A percentile compares a stretch with the other conserved stretches of the same genome.
Evolutionary conservation across 1,140 invertebrate genomes (phyloP).

Genomic region (Halesus radiatus): DNA sequence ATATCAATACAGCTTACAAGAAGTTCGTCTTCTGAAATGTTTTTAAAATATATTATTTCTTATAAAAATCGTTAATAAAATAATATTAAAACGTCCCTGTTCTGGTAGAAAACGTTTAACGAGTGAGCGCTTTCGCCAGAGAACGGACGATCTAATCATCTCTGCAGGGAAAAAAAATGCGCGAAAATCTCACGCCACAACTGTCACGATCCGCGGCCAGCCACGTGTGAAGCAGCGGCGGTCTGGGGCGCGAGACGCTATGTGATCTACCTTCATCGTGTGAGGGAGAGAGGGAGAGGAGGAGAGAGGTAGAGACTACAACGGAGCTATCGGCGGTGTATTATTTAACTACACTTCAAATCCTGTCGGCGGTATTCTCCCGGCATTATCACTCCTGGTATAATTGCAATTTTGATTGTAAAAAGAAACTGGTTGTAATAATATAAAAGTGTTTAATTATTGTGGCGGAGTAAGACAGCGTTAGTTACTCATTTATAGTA

Average conservation of each 20-base stretch:
- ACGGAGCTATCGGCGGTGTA: not conserved
- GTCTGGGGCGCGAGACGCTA: not conserved
- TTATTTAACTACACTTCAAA: not conserved
- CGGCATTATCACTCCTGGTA: not conserved
- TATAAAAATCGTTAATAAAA: no score
- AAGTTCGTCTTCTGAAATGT: no score
- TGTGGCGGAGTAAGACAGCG: no score
- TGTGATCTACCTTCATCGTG: not conserved
- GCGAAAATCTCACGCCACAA: constrained; percentile 6
- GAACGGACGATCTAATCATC: no score
- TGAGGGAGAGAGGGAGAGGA: not conserved
- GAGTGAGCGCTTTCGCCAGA: no score
- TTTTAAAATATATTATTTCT: no score
- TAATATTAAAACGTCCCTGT: no score
- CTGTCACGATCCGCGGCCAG: not conserved
- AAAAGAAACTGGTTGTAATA: no score
- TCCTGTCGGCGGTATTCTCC: not conserved
- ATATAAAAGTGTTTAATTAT: no score
- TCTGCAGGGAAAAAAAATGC: not conserved
- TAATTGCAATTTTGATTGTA: constrained; percentile 20
- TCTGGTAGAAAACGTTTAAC: no score
- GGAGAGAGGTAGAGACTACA: not conserved
- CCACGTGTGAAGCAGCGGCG: constrained; percentile 4
- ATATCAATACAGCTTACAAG: no score
- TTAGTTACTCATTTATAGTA: no score